These are phyloP conservation scores for Chanos chanos DNA, from an alignment of 2,797 vertebrate species.

Conservation along the genomic window DNA sequence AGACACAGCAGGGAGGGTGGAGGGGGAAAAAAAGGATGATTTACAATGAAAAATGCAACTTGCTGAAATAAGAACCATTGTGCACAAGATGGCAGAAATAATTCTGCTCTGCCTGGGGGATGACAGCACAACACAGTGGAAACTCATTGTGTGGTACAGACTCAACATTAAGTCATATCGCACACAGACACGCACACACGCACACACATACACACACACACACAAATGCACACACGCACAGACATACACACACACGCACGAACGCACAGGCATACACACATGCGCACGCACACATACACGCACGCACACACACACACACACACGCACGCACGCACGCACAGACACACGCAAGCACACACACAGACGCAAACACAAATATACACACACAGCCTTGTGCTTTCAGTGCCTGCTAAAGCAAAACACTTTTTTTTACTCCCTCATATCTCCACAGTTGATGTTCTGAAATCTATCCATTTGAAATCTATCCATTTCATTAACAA, in stretches of 20 bases:
- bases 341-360: too few species aligned
- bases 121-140: conserved; percentile 38
- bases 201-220: neutral
- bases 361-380: too few species aligned
- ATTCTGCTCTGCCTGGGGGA: conserved; percentile 49
- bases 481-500: too few species aligned
- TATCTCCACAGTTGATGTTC: too few species aligned
- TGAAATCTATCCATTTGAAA: too few species aligned
- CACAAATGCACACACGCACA: neutral
- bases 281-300: conserved; percentile 21
- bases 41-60: conserved; percentile 62
- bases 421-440: too few species aligned
- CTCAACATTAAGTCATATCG: conserved; percentile 65
- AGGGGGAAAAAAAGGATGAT: conserved; percentile 13
- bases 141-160: conserved; percentile 56
- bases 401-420: too few species aligned
- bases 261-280: conserved; percentile 2
- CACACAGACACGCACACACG: neutral
- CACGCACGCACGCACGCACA: neutral
- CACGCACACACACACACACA: conserved; percentile 2
- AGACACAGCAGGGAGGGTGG: conserved; percentile 51
- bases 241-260: neutral
- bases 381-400: too few species aligned
- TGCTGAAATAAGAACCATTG: conserved; percentile 57
- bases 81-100: conserved; percentile 58